phyloP scores from a whole-genome alignment of 2,113 vertebrate genomes.

The Rynchops niger region DNA sequence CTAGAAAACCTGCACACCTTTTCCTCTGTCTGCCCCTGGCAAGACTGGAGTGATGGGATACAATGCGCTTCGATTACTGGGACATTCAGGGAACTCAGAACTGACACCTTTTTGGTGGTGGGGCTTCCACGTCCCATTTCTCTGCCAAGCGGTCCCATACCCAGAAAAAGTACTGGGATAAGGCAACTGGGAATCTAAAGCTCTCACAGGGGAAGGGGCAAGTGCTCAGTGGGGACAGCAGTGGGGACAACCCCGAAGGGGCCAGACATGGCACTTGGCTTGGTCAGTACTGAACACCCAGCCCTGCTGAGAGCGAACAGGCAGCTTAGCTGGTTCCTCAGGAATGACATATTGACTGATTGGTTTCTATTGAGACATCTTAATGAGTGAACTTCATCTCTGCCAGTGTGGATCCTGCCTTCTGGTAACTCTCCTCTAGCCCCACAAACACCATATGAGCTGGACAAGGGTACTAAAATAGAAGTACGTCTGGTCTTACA shows the following conservation, averaged over 20 bases:
- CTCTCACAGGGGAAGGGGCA: neutral
- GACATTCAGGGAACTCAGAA: neutral
- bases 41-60: neutral
- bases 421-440: neutral
- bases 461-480: neutral
- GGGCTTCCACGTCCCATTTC: neutral
- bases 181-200: neutral
- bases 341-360: rapidly evolving
- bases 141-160: neutral
- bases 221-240: rapidly evolving
- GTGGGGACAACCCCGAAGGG: neutral
- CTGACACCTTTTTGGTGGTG: neutral
- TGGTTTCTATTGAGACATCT: neutral
- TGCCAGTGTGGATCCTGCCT: neutral
- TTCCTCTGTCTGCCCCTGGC: neutral
- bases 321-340: neutral
- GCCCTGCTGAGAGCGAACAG: neutral
- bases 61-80: rapidly evolving
- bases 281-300: neutral
- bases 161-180: neutral
- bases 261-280: rapidly evolving
- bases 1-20: neutral
- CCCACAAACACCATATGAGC: neutral
- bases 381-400: neutral
- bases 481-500: neutral